Evolutionary conservation across 1,140 invertebrate species (phyloP).

Genomic region (Stegodyphus mimosarum): DNA sequence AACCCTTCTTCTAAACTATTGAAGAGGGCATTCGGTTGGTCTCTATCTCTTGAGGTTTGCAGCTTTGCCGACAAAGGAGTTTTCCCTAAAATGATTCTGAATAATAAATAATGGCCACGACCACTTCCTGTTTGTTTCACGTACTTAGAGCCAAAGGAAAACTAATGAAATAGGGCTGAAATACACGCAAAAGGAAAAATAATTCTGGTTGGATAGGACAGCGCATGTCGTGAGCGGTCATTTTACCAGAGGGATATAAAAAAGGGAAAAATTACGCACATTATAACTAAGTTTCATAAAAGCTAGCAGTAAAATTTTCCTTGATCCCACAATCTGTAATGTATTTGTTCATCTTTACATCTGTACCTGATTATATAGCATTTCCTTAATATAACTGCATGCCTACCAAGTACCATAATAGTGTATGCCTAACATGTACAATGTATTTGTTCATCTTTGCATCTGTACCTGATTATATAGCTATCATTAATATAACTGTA

Average conservation of each 20-base stretch:
- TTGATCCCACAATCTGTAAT: too few species aligned
- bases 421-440: too few species aligned
- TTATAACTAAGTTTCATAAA: conserved; percentile 35
- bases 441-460: too few species aligned
- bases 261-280: conserved; percentile 49
- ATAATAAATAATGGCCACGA: conserved; percentile 55
- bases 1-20: too few species aligned
- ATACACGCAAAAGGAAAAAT: background rate
- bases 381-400: too few species aligned
- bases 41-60: background rate
- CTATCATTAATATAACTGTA: too few species aligned
- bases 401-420: too few species aligned
- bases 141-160: conserved; percentile 28
- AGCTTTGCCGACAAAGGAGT: conserved; percentile 26
- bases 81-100: conserved; percentile 54
- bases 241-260: conserved; percentile 34
- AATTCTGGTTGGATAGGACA: background rate
- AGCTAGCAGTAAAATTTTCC: conserved; percentile 7
- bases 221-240: conserved; percentile 33
- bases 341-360: too few species aligned
- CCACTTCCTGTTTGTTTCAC: conserved; percentile 58
- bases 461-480: too few species aligned
- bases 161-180: conserved; percentile 21
- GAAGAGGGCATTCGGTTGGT: too few species aligned
- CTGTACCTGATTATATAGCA: too few species aligned